Percentiles rank a stretch among this genome's conserved stretches.
Evolutionary conservation across 2,113 vertebrate species (phyloP).

Genomic region (Clarias gariepinus): DNA sequence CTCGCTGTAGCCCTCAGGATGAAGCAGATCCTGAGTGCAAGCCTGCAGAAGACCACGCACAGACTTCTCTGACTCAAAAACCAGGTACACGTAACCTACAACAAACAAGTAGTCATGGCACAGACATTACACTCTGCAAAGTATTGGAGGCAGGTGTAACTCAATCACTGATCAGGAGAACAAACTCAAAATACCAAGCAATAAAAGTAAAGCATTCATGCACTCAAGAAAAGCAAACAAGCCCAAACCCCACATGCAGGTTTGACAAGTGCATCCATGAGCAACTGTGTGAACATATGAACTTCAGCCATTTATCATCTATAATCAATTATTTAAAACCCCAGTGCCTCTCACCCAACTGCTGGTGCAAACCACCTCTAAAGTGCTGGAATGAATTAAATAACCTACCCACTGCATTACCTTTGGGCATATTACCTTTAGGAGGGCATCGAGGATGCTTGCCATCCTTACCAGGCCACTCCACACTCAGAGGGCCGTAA

Average conservation of each 20-base stretch:
- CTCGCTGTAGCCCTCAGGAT: conserved; percentile 87
- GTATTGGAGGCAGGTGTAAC: no score
- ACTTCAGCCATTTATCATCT: not conserved
- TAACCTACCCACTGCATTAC: conserved; percentile 93
- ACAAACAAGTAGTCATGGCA: not conserved
- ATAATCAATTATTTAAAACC: not conserved
- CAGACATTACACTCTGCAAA: not conserved
- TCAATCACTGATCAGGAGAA: not conserved
- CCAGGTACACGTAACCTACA: conserved; percentile 93
- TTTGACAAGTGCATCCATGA: not conserved
- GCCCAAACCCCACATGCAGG: not conserved
- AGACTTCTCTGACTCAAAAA: conserved; percentile 95
- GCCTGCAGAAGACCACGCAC: conserved; percentile 91
- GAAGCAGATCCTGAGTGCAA: conserved; percentile 91
- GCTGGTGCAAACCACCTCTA: conserved; percentile 63
- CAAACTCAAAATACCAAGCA: not conserved
- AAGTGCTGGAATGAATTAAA: conserved; percentile 55
- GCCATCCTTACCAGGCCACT: conserved; percentile 99
- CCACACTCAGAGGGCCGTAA: conserved; percentile 94
- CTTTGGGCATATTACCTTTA: conserved; percentile 99
- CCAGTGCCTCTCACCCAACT: conserved; percentile 23
- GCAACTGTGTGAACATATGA: no score
- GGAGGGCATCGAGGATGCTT: conserved; percentile 99
- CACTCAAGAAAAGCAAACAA: not conserved
- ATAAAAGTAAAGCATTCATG: not conserved